These are phyloP conservation scores for Salminus brasiliensis DNA, from an alignment of 2,113 vertebrate genomes.

Conservation along the genomic window DNA sequence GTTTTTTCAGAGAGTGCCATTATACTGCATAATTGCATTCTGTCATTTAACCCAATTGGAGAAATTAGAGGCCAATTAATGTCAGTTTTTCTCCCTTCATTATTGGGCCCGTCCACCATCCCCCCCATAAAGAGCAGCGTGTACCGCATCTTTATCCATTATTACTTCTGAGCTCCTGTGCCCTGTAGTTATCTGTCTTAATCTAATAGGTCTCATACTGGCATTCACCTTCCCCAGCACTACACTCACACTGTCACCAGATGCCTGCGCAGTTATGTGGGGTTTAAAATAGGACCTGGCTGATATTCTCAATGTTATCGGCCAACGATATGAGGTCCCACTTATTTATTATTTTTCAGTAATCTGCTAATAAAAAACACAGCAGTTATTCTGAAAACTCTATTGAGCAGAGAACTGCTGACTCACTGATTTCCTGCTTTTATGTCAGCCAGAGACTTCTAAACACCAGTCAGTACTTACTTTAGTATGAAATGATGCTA, in stretches of 20 bases:
- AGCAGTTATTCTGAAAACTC: no score
- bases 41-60: constrained; percentile 8
- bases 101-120: background rate
- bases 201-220: constrained; percentile 49
- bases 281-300: background rate
- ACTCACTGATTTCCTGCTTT: no score
- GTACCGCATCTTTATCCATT: constrained; percentile 37
- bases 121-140: constrained; percentile 33
- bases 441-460: no score
- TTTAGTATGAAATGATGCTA: no score
- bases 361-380: no score
- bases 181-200: constrained; percentile 50
- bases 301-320: background rate
- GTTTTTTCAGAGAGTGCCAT: background rate
- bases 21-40: background rate
- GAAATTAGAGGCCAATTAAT: constrained; percentile 33
- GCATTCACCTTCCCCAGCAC: constrained; percentile 9
- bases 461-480: no score
- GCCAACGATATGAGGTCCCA: background rate
- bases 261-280: constrained; percentile 30
- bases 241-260: constrained; percentile 25
- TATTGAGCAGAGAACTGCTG: no score
- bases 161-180: constrained; percentile 29
- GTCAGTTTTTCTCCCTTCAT: constrained; percentile 23
- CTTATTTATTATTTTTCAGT: background rate